These are phyloP conservation scores for Oryzias melastigma DNA, from an alignment of 2,113 vertebrate genomes.

Conservation along the genomic window DNA sequence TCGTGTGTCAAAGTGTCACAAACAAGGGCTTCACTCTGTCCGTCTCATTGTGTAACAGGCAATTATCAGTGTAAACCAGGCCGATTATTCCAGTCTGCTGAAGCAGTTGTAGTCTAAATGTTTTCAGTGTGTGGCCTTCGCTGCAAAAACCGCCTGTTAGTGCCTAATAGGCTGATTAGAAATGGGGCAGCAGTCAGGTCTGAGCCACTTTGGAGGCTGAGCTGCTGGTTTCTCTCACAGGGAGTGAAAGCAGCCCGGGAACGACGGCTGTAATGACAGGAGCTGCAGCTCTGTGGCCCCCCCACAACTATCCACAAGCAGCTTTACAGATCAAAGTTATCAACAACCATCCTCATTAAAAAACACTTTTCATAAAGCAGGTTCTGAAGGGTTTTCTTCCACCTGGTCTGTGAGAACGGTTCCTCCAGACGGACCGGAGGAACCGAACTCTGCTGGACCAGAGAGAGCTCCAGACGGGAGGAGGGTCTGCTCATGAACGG, in stretches of 20 bases:
- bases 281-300: slow-evolving; percentile 21
- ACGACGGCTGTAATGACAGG: slow-evolving; percentile 21
- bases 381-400: too few relatives aligned
- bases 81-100: slow-evolving; percentile 44
- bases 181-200: slow-evolving; percentile 30
- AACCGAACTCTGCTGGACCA: too few relatives aligned
- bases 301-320: too few relatives aligned
- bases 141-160: slow-evolving; percentile 35
- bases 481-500: too few relatives aligned
- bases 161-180: slow-evolving; percentile 59
- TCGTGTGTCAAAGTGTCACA: slow-evolving; percentile 55
- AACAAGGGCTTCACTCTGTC: slow-evolving; percentile 49
- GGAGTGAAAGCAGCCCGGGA: slow-evolving; percentile 21
- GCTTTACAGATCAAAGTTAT: too few relatives aligned
- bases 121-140: slow-evolving; percentile 29
- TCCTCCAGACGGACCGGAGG: too few relatives aligned
- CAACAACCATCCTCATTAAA: too few relatives aligned
- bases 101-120: slow-evolving; percentile 29
- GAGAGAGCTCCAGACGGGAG: too few relatives aligned
- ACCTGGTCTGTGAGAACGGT: too few relatives aligned
- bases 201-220: slow-evolving; percentile 30
- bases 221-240: slow-evolving; percentile 8
- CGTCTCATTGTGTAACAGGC: slow-evolving; percentile 50
- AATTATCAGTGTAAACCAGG: slow-evolving; percentile 61
- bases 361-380: too few relatives aligned